A percentile compares a stretch with the other conserved stretches of the same genome.
Evolutionary conservation across 2,113 vertebrate species (phyloP).

Genomic region (Diphyllodes magnificus): DNA sequence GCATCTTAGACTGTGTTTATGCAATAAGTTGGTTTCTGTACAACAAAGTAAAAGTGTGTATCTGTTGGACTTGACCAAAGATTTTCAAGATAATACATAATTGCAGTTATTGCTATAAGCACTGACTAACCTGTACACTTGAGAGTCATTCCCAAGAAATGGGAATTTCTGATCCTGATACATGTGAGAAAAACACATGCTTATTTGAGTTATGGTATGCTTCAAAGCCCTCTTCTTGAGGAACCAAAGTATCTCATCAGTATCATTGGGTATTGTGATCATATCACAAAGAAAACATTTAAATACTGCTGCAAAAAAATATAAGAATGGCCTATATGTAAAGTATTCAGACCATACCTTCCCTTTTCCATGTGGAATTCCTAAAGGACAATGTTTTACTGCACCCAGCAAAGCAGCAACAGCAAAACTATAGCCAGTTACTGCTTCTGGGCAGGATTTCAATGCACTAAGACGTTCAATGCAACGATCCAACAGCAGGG

Average conservation of each 20-base stretch:
- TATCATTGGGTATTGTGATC: not conserved
- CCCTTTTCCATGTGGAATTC: constrained; percentile 88
- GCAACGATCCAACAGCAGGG: constrained; percentile 83
- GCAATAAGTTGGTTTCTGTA: not conserved
- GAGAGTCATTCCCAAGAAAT: not conserved
- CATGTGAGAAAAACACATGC: not conserved
- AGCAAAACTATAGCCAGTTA: constrained; percentile 89
- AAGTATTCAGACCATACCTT: constrained; percentile 74
- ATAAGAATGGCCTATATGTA: not conserved
- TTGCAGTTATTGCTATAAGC: not conserved
- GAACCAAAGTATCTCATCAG: not conserved
- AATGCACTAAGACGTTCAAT: constrained; percentile 77
- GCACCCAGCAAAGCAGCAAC: constrained; percentile 86
- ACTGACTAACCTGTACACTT: not conserved
- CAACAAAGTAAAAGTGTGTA: not conserved
- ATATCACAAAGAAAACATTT: not conserved
- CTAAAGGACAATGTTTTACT: constrained; percentile 84
- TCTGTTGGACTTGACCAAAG: not conserved
- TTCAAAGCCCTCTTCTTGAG: not conserved
- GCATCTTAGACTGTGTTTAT: not conserved
- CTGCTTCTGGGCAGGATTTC: constrained; percentile 85
- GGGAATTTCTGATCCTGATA: not conserved
- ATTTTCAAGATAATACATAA: not conserved
- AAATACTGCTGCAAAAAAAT: not conserved
- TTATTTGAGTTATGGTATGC: not conserved